Conservation (phyloP, 2,113 vertebrate genomes). For the Paramisgurnus dabryanus region DNA sequence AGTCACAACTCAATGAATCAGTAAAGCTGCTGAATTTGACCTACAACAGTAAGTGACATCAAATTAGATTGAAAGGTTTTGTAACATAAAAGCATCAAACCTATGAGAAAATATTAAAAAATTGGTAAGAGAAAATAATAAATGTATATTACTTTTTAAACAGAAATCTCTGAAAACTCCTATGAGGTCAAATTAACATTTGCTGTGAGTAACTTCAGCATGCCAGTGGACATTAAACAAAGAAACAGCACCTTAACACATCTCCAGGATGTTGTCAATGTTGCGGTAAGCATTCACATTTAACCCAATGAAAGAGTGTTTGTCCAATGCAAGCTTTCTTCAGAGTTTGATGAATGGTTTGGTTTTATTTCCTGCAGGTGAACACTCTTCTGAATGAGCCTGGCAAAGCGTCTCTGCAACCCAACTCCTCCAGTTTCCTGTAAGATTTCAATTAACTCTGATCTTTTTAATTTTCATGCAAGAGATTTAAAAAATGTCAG, state of each 20-base stretch:
- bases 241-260: not conserved
- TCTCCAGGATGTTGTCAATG: constrained; percentile 8
- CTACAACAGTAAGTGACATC: not conserved
- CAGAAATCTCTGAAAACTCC: constrained; percentile 26
- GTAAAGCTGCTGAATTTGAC: constrained; percentile 5
- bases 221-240: not conserved
- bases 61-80: not conserved
- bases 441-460: not conserved
- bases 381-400: not conserved
- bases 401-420: not conserved
- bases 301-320: not conserved
- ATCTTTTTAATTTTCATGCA: too few relatives aligned
- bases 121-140: too few relatives aligned
- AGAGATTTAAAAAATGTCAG: too few relatives aligned
- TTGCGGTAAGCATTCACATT: not conserved
- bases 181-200: not conserved
- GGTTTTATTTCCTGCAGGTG: not conserved
- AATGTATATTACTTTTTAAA: not conserved
- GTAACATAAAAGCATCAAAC: too few relatives aligned
- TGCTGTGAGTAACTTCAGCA: not conserved
- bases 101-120: too few relatives aligned
- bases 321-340: not conserved
- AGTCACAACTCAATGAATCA: not conserved
- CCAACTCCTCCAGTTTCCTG: not conserved
- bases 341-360: not conserved